A percentile compares a stretch with the other conserved stretches of the same genome.
These are phyloP conservation scores for Pogoniulus pusillus DNA, from an alignment of 2,797 vertebrate genomes.

Conservation along the genomic window DNA sequence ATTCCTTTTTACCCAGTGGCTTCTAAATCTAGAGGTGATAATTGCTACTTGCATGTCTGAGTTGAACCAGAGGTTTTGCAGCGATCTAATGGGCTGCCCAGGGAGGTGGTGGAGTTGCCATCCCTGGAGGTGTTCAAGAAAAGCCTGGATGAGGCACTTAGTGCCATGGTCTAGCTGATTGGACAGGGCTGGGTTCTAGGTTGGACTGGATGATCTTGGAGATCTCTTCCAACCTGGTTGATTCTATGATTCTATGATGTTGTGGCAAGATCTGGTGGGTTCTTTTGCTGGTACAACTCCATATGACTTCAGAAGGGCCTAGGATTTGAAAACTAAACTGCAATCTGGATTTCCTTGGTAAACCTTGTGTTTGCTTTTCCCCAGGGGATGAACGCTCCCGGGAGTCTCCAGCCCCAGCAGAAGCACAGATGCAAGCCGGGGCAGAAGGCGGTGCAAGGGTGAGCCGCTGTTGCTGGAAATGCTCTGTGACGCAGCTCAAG, in stretches of 20 bases:
- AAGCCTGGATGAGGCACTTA: too few species aligned
- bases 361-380: slow-evolving; percentile 38
- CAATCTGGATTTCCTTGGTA: background rate
- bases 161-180: too few species aligned
- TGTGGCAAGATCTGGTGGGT: background rate
- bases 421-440: slow-evolving; percentile 79
- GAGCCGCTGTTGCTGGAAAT: slow-evolving; percentile 81
- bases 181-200: too few species aligned
- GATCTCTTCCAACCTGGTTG: too few species aligned
- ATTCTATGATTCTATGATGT: too few species aligned
- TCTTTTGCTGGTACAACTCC: background rate
- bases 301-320: background rate
- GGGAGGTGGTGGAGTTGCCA: too few species aligned
- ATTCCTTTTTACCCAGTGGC: slow-evolving; percentile 21
- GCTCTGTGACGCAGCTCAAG: slow-evolving; percentile 82
- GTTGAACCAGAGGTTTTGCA: background rate
- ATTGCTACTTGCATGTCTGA: slow-evolving; percentile 36
- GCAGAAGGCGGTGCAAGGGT: slow-evolving; percentile 77
- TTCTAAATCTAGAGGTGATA: slow-evolving; percentile 51
- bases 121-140: too few species aligned
- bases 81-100: too few species aligned
- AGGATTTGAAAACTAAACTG: background rate
- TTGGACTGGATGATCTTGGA: too few species aligned
- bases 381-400: slow-evolving; percentile 88
- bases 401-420: slow-evolving; percentile 85